These are phyloP conservation scores for Chrosomus eos DNA, from an alignment of 2,797 vertebrate species.

Conservation along the genomic window DNA sequence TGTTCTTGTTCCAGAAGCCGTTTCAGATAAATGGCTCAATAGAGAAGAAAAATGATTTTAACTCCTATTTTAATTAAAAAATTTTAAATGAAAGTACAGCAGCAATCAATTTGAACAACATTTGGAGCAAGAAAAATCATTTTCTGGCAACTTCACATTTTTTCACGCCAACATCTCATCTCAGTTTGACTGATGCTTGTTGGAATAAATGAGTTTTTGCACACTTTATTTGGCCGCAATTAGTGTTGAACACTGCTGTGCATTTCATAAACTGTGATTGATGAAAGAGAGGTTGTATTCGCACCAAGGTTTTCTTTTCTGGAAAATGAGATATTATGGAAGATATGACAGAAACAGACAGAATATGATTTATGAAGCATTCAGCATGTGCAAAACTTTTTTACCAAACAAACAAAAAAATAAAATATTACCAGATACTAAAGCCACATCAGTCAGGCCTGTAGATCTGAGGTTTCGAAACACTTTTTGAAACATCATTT, in stretches of 20 bases:
- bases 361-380: not conserved
- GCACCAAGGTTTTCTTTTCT: not conserved
- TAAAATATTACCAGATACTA: too few relatives aligned
- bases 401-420: not conserved
- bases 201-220: not conserved
- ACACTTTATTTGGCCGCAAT: not conserved
- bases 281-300: not conserved
- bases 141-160: not conserved
- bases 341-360: not conserved
- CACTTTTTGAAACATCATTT: too few relatives aligned
- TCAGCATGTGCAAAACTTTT: not conserved
- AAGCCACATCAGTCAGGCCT: not conserved
- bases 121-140: not conserved
- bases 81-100: not conserved
- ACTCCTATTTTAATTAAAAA: not conserved
- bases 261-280: not conserved
- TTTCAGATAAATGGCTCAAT: too few relatives aligned
- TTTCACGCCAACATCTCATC: not conserved
- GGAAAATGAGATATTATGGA: not conserved
- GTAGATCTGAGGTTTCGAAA: too few relatives aligned
- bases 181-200: not conserved
- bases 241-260: not conserved
- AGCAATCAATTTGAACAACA: not conserved
- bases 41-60: too few relatives aligned
- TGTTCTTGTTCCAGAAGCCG: too few relatives aligned